phyloP scores from a whole-genome alignment of 2,113 vertebrate species.

The Callorhinus ursinus region DNA sequence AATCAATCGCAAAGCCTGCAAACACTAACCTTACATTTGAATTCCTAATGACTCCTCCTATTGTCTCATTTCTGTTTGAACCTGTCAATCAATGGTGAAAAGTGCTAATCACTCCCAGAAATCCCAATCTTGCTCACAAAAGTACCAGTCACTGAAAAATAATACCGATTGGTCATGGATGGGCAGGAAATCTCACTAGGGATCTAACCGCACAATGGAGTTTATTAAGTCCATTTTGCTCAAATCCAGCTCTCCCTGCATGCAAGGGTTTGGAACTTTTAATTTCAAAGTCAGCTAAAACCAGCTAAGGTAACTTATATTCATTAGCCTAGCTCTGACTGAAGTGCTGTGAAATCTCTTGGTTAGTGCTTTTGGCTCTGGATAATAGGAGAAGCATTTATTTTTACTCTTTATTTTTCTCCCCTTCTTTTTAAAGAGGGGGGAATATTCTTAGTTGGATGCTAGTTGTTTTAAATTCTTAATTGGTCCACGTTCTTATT shows the following conservation, averaged over 20 bases:
- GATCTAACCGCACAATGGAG: constrained; percentile 86
- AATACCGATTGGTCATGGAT: constrained; percentile 90
- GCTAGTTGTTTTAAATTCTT: constrained; percentile 71
- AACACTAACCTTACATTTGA: constrained; percentile 87
- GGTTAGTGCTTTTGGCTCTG: constrained; percentile 75
- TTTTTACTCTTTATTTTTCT: constrained; percentile 64
- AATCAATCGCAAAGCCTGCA: constrained; percentile 78
- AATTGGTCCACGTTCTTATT: constrained; percentile 78
- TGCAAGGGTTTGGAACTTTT: constrained; percentile 83
- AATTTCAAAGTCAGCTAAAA: constrained; percentile 88
- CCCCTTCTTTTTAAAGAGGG: neutral
- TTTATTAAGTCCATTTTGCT: constrained; percentile 89
- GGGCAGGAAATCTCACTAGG: constrained; percentile 85
- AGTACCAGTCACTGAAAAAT: constrained; percentile 89
- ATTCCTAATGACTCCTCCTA: constrained; percentile 88
- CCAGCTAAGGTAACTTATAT: constrained; percentile 84
- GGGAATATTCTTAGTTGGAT: constrained; percentile 68
- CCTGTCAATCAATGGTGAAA: constrained; percentile 89
- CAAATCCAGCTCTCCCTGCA: constrained; percentile 78
- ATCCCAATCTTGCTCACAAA: constrained; percentile 87
- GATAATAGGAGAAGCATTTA: constrained; percentile 75
- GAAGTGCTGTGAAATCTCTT: constrained; percentile 83
- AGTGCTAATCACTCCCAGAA: constrained; percentile 90
- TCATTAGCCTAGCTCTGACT: constrained; percentile 83
- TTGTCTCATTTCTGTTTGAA: constrained; percentile 89